Conservation (phyloP, 2,797 vertebrate species). For the Sebastes iracundus region DNA sequence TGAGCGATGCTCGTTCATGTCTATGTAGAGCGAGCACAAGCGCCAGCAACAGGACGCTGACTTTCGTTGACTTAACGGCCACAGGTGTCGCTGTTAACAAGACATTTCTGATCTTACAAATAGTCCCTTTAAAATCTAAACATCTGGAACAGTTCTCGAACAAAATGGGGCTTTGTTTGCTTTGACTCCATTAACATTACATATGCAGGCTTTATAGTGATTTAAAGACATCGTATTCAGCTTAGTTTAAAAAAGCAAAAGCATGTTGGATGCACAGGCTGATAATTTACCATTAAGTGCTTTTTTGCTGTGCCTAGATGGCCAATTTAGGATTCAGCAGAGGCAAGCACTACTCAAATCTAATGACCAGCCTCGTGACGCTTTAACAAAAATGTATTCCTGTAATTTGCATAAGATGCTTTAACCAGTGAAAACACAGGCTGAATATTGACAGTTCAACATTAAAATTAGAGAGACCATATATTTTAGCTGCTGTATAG, state of each 20-base stretch:
- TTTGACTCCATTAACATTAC: neutral
- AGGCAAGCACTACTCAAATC: neutral
- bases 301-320: neutral
- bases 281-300: neutral
- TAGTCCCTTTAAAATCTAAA: neutral
- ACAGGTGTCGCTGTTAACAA: too few relatives aligned
- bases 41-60: too few relatives aligned
- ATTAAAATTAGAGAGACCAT: neutral
- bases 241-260: neutral
- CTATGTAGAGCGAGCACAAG: too few relatives aligned
- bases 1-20: too few relatives aligned
- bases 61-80: too few relatives aligned
- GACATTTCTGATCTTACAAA: too few relatives aligned
- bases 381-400: neutral
- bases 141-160: neutral
- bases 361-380: neutral
- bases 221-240: neutral
- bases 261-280: neutral
- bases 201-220: neutral
- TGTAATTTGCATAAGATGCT: neutral
- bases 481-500: neutral
- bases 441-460: neutral
- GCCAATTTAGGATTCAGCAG: constrained; percentile 2
- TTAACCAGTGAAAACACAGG: neutral
- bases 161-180: neutral